Base-by-base conservation (phyloP, 1,140 invertebrate species). In the Drosophila nikananu region DNA sequence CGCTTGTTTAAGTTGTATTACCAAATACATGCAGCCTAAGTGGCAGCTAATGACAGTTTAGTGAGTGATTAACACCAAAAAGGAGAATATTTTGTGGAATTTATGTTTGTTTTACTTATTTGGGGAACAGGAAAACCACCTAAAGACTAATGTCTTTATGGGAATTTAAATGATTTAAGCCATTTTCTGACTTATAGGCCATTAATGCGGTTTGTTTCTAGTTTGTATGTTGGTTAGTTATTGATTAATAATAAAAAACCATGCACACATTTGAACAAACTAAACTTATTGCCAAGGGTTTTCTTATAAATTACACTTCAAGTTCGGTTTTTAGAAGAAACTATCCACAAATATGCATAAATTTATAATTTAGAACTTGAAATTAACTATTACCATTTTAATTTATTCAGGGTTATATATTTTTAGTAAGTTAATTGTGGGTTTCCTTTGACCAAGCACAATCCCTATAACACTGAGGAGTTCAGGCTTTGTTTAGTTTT, bases 1-100 rank as follows among this genome's bases (percentile, higher is more conserved):
- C 0, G 46, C 46, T 62, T 27, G 13, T 54, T 37, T 12, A 4
- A 8, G 19, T 25, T 37, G 51, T 58, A 58, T 58, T 39, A 39
- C 54, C 54, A 39, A 57, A 57, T 39, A 57, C 21, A 4, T 39
- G n/a, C 54, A 57, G 13, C 54, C 25, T 57, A 57, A 39, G 54
- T 57, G 39, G 54, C 54, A n/a, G 15, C 54, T 57, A 57, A 57
- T 39, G 54, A 23, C 35, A 39, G 35, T 25, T 57, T 57, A 58
- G 55, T 58, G 35, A 58, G 35, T 23, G 23, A 58, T 25, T 58
- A 58, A 58, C 55, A 25, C 35, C 23, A 25, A 57, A 57, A 57
- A 21, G 15, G 21, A 23, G 49, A 52, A 30, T 52, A 32, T 52
- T 19, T 52, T 3, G n/a, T 2, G 17, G n/a, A 30, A 7, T 30